Evolutionary conservation across 2,113 vertebrate species (phyloP).

Genomic region (Abramis brama): DNA sequence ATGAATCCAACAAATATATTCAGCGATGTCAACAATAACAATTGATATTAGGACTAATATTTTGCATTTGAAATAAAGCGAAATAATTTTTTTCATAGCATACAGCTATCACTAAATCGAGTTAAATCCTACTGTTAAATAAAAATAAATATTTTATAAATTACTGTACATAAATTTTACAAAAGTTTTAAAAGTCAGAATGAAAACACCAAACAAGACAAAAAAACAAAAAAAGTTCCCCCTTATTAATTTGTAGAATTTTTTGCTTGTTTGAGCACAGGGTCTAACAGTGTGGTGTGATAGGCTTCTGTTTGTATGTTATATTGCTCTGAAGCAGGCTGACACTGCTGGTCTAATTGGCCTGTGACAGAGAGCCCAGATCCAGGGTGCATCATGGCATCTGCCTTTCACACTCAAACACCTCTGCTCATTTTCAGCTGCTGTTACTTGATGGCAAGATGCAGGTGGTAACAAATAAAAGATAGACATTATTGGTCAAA

Average conservation of each 20-base stretch:
- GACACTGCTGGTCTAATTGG: conserved; percentile 76
- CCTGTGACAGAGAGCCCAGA: conserved; percentile 52
- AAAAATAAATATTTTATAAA: background rate
- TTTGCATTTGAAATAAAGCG: background rate
- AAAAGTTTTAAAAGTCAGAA: background rate
- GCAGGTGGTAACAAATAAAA: background rate
- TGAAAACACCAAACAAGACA: background rate
- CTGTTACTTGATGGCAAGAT: background rate
- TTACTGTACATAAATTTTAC: background rate
- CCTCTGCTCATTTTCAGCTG: conserved; percentile 16
- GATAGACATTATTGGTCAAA: background rate
- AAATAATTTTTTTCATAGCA: background rate
- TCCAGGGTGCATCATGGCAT: conserved; percentile 58
- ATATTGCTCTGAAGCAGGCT: conserved; percentile 67
- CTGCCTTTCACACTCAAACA: conserved; percentile 4
- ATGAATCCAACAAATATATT: conserved; percentile 22
- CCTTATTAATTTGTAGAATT: conserved; percentile 9
- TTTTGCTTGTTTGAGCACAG: conserved; percentile 66
- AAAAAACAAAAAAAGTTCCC: background rate
- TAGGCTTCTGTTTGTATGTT: conserved; percentile 70
- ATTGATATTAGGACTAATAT: background rate
- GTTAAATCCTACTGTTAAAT: background rate
- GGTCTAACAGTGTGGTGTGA: conserved; percentile 73
- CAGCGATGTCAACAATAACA: background rate
- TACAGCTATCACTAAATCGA: background rate